phyloP scores from a whole-genome alignment of 1,140 invertebrate genomes.

The Aphidius ervi region DNA sequence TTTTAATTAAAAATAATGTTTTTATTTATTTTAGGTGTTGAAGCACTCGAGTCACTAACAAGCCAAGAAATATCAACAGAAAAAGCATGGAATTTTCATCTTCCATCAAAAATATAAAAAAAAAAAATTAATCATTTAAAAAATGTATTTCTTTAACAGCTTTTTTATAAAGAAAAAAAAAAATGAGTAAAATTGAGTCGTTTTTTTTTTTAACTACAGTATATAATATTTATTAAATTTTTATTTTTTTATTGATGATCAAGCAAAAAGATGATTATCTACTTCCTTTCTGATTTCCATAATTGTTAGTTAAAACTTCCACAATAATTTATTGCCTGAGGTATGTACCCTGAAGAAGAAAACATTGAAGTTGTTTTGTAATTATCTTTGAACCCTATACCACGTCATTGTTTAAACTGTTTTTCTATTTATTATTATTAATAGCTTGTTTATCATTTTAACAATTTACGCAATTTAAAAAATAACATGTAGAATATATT shows the following conservation, averaged over 20 bases:
- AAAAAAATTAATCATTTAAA: too few species aligned
- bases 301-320: too few species aligned
- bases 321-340: too few species aligned
- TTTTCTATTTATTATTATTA: slow-evolving; percentile 24
- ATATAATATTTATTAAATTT: not conserved
- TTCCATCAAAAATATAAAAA: slow-evolving; percentile 16
- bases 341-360: too few species aligned
- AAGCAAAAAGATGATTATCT: too few species aligned
- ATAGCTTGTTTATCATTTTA: slow-evolving; percentile 17
- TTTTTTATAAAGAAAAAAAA: too few species aligned
- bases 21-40: slow-evolving; percentile 11
- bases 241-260: not conserved
- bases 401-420: slow-evolving; percentile 9
- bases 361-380: too few species aligned
- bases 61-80: not conserved
- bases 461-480: not conserved
- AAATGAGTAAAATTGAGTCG: not conserved
- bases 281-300: too few species aligned
- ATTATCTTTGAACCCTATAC: too few species aligned
- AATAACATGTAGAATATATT: too few species aligned
- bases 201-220: not conserved
- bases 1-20: too few species aligned
- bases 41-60: slow-evolving; percentile 6
- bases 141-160: too few species aligned
- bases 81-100: slow-evolving; percentile 14